Conservation (phyloP, 2,888 invertebrate genomes). For the Amblyteles armatorius region DNA sequence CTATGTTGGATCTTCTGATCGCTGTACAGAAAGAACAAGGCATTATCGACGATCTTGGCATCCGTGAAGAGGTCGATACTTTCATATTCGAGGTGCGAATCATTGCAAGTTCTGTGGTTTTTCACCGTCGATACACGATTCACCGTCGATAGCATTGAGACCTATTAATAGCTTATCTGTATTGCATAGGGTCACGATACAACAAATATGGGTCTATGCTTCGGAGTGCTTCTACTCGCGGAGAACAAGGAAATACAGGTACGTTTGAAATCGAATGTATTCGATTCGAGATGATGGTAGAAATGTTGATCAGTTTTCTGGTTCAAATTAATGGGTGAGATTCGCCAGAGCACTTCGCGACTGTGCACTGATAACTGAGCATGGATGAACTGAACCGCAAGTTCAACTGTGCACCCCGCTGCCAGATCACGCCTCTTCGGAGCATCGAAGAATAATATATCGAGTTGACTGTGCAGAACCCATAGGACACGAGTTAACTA, state of each 20-base stretch:
- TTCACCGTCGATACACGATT: neutral
- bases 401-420: too few relatives aligned
- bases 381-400: too few relatives aligned
- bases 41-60: slow-evolving; percentile 65
- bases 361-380: too few relatives aligned
- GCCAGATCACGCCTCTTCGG: too few relatives aligned
- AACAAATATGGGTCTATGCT: slow-evolving; percentile 60
- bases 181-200: slow-evolving; percentile 68
- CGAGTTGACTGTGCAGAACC: too few relatives aligned
- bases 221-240: slow-evolving; percentile 64
- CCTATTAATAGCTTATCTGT: neutral
- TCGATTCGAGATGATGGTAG: neutral
- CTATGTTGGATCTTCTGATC: slow-evolving; percentile 69
- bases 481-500: too few relatives aligned
- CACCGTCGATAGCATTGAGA: neutral
- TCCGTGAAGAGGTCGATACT: slow-evolving; percentile 70
- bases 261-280: neutral
- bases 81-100: slow-evolving; percentile 29
- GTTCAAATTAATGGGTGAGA: too few relatives aligned
- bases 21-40: slow-evolving; percentile 54
- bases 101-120: neutral
- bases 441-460: too few relatives aligned
- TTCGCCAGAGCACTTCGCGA: too few relatives aligned
- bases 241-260: slow-evolving; percentile 68
- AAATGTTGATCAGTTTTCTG: too few relatives aligned